Evolutionary conservation across 2,113 vertebrate genomes (phyloP), one percentile per base, ranked within the genome.

Genomic region (human): DNA sequence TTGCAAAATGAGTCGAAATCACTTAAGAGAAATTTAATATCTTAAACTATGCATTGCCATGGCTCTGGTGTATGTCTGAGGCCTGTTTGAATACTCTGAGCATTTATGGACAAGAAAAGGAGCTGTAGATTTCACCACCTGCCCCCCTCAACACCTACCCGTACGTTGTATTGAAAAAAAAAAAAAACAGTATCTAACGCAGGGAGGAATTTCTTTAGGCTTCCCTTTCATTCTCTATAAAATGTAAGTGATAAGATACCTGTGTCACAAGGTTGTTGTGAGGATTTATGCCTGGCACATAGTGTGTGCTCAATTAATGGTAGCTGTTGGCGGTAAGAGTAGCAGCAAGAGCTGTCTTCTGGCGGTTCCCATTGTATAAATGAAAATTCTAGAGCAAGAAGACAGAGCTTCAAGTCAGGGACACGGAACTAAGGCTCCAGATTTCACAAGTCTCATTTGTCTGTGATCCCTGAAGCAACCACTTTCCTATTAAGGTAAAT

Each of bases 1-100:
- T 83, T 97, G 48, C 45, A 81, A 76, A 93, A 82, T 89, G 66
- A 92, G 68, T 68, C 57, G 78, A 40, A 79, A 66, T 81, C 81
- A 68, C 48, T 20, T 59, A 76, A 72, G 92, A 89, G 59, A 93
- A 96, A 76, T 76, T 23, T 94, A 87, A 50, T 89, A 59, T 79
- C 76, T 93, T 89, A 43, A 90, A 83, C 35, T 79, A 35, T 43
- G 81, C n/a, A 70, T 52, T 43, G n/a, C 55, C 50, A 59, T 96
- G 83, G 1, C 43, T 83, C 68, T 93, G 35, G 32, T 2, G 10
- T 93, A 38, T n/a, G 38, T 4, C 14, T 32, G 45, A 94, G 40
- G 30, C 52, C 64, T 89, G 14, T 55, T 85, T 89, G 48, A 94
- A 83, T 68, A 79, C 10, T 70, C 38, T 57, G 57, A 50, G 48